Percentiles rank a stretch among this genome's conserved stretches.
Evolutionary conservation across 2,797 vertebrate genomes (phyloP).

Genomic region (Dicrostonyx torquatus): DNA sequence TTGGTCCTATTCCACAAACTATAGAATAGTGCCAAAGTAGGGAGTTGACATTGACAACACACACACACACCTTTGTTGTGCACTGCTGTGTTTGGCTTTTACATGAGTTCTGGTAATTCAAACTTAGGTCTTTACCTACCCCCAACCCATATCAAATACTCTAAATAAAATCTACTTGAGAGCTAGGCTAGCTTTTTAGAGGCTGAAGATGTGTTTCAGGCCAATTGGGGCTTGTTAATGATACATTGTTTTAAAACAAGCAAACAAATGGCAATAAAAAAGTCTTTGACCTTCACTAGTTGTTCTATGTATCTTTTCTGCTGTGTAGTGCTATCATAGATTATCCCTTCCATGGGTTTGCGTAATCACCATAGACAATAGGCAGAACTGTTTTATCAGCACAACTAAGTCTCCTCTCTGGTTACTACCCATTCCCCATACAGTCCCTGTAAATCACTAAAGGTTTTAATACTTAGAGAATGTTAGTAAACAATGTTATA

Average conservation of each 20-base stretch:
- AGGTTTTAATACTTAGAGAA: slow-evolving; percentile 13
- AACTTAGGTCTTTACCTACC: neutral
- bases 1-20: neutral
- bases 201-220: neutral
- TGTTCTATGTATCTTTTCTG: neutral
- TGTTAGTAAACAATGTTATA: neutral
- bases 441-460: neutral
- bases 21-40: neutral
- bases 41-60: neutral
- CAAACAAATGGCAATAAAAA: neutral
- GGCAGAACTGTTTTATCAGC: neutral
- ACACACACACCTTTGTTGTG: neutral
- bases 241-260: neutral
- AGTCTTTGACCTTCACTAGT: neutral
- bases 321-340: neutral
- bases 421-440: neutral
- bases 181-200: neutral
- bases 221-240: neutral
- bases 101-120: neutral
- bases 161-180: neutral
- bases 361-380: neutral
- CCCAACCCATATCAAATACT: neutral
- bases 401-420: neutral
- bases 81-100: neutral
- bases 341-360: neutral